A percentile compares a stretch with the other conserved stretches of the same genome.
Evolutionary conservation across 2,113 vertebrate genomes (phyloP).

Genomic region (Pedetes capensis): DNA sequence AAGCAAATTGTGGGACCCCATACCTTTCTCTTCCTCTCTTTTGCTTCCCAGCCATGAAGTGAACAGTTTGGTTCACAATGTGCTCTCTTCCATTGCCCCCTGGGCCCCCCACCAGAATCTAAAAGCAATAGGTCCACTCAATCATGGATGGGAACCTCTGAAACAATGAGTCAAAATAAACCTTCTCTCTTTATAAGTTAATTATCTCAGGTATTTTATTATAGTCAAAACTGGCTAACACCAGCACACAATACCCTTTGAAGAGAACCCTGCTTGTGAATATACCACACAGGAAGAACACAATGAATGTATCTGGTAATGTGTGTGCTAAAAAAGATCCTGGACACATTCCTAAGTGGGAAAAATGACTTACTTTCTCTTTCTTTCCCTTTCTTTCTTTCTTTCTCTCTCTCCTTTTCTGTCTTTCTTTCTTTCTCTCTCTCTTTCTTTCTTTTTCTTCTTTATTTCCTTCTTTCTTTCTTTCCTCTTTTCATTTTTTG

Average conservation of each 20-base stretch:
- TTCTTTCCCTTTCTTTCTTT: too few species aligned
- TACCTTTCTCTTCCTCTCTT: not conserved
- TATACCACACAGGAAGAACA: not conserved
- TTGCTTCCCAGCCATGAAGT: not conserved
- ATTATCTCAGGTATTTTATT: not conserved
- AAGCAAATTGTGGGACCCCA: not conserved
- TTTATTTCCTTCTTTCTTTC: too few species aligned
- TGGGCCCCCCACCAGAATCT: not conserved
- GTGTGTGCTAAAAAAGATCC: not conserved
- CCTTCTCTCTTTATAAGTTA: not conserved
- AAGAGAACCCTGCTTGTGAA: not conserved
- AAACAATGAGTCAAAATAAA: not conserved
- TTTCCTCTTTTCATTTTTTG: not conserved
- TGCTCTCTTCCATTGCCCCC: not conserved
- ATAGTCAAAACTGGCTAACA: not conserved
- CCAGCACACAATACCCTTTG: not conserved
- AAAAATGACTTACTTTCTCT: too few species aligned
- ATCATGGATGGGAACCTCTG: not conserved
- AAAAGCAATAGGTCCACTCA: not conserved
- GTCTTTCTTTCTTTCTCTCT: not conserved
- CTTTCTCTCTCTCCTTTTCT: not conserved
- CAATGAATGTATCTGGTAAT: accelerated
- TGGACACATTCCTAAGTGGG: not conserved
- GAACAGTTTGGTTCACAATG: not conserved
- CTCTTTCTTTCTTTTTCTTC: not conserved